Percentiles rank a stretch among this genome's conserved stretches.
Conservation (phyloP, 2,888 invertebrate genomes). For the Ommatoiulus sabulosus region DNA sequence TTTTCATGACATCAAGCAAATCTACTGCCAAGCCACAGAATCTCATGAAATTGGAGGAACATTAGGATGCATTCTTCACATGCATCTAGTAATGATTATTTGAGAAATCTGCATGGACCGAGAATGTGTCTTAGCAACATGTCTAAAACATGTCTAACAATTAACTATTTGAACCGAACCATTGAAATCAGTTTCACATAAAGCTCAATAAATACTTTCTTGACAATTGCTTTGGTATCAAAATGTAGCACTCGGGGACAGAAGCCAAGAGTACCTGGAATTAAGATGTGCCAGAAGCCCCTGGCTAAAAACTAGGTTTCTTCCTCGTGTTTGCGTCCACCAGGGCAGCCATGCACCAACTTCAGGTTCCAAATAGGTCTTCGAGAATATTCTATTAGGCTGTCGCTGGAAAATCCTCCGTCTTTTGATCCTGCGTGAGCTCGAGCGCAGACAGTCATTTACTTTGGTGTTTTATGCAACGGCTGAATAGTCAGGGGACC, state of each 20-base stretch:
- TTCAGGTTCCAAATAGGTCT: neutral
- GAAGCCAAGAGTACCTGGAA: neutral
- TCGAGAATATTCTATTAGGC: neutral
- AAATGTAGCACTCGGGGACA: neutral
- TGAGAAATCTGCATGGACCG: no score
- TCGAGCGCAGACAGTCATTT: slow-evolving; percentile 22
- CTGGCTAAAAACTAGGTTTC: neutral
- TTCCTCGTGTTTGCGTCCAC: neutral
- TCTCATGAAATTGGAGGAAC: no score
- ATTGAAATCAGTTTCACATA: no score
- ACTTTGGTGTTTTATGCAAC: slow-evolving; percentile 34
- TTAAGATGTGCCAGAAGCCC: neutral
- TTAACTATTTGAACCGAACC: no score
- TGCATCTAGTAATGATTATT: no score
- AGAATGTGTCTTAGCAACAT: no score
- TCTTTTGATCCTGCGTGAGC: slow-evolving; percentile 8
- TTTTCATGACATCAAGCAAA: no score
- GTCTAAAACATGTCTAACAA: no score
- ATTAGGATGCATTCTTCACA: no score
- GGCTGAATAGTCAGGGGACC: slow-evolving; percentile 34
- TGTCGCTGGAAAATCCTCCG: neutral
- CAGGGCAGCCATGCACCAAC: neutral
- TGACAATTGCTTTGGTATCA: no score
- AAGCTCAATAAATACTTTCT: no score
- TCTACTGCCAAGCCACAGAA: no score